Evolutionary conservation across 1,140 invertebrate species (phyloP).

Genomic region (Lucilia sericata): DNA sequence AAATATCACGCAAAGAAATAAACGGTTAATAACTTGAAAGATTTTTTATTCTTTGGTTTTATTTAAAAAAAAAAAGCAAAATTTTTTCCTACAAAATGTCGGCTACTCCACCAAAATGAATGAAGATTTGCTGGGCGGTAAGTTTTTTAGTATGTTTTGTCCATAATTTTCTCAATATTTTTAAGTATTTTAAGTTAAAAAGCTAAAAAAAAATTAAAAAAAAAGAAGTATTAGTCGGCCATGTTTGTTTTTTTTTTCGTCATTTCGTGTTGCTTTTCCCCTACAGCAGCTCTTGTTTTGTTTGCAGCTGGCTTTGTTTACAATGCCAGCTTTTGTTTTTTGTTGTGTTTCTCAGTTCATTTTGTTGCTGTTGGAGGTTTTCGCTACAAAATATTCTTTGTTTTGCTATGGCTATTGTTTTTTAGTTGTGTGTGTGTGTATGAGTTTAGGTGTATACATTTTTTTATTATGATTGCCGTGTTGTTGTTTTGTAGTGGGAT

Average conservation of each 20-base stretch:
- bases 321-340: conserved; percentile 14
- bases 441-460: background rate
- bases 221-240: conserved; percentile 12
- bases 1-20: background rate
- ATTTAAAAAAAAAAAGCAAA: conserved; percentile 12
- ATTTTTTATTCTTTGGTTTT: background rate
- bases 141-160: conserved; percentile 39
- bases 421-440: background rate
- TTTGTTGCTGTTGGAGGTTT: background rate
- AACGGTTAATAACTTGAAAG: background rate
- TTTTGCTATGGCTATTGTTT: background rate
- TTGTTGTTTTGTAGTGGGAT: background rate
- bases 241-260: conserved; percentile 15
- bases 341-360: background rate
- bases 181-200: background rate
- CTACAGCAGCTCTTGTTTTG: background rate
- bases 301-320: conserved; percentile 16
- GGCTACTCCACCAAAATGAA: conserved; percentile 49
- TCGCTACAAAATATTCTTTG: background rate
- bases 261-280: background rate
- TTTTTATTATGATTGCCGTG: background rate
- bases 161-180: background rate
- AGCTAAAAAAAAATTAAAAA: background rate
- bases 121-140: conserved; percentile 51
- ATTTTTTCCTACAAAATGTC: conserved; percentile 46